Evolutionary conservation across 2,888 invertebrate genomes (phyloP).

Genomic region (Eudemis profundana): DNA sequence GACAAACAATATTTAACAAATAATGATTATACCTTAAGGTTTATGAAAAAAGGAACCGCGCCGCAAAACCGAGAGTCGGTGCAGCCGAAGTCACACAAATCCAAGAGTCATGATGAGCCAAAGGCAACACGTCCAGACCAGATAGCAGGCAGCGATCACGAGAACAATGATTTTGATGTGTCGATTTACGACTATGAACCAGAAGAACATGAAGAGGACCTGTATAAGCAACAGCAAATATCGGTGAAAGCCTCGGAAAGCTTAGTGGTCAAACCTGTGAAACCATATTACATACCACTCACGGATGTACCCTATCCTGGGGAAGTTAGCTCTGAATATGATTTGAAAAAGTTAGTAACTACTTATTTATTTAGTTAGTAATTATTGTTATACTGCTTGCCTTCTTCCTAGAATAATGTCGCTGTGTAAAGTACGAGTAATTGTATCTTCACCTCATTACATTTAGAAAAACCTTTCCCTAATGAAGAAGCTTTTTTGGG

Average conservation of each 20-base stretch:
- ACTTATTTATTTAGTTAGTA: not conserved
- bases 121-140: constrained; percentile 10
- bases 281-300: constrained; percentile 66
- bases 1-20: not conserved
- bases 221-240: constrained; percentile 53
- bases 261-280: constrained; percentile 56
- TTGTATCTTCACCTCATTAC: too few relatives aligned
- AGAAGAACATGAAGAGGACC: constrained; percentile 56
- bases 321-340: constrained; percentile 69
- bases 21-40: not conserved
- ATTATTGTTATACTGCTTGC: too few relatives aligned
- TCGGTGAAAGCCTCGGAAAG: constrained; percentile 51
- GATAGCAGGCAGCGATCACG: constrained; percentile 45
- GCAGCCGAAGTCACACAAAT: not conserved
- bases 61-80: not conserved
- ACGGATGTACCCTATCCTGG: constrained; percentile 75
- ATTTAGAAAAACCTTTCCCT: too few relatives aligned
- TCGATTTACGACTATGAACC: constrained; percentile 62
- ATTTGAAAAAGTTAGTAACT: constrained; percentile 67
- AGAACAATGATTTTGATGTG: constrained; percentile 69
- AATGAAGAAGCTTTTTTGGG: too few relatives aligned
- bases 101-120: constrained; percentile 9
- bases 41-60: constrained; percentile 25
- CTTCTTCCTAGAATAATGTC: too few relatives aligned
- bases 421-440: too few relatives aligned